Conservation (phyloP, 1,140 invertebrate species). For the Hermetia illucens region DNA sequence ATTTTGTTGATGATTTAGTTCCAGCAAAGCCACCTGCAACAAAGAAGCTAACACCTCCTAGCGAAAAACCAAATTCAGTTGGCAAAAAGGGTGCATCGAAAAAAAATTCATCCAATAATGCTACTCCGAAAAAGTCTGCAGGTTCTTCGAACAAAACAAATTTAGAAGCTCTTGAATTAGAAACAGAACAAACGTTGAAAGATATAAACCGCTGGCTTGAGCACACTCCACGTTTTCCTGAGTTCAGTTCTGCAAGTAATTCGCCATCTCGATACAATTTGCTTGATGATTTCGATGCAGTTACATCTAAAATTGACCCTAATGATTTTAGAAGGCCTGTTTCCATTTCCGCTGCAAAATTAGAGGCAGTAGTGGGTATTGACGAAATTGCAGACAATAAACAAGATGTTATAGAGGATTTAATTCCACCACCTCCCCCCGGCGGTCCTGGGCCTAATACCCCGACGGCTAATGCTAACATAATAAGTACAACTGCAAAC, state of each 20-base stretch:
- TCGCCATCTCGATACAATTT: conserved; percentile 44
- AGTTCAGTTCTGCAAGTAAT: conserved; percentile 56
- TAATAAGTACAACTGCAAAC: conserved; percentile 8
- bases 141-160: conserved; percentile 40
- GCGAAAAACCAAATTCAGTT: conserved; percentile 3
- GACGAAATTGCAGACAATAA: conserved; percentile 12
- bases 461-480: conserved; percentile 5
- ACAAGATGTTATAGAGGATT: conserved; percentile 13
- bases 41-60: conserved; percentile 11
- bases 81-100: conserved; percentile 20
- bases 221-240: conserved; percentile 58
- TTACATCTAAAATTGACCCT: conserved; percentile 19
- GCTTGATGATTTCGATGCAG: conserved; percentile 35
- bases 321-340: conserved; percentile 24
- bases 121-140: conserved; percentile 19
- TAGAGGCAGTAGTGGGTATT: conserved; percentile 20
- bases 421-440: conserved; percentile 9
- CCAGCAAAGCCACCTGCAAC: conserved; percentile 13
- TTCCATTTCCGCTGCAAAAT: conserved; percentile 18
- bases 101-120: conserved; percentile 42
- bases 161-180: conserved; percentile 59
- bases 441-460: conserved; percentile 7
- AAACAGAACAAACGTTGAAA: conserved; percentile 70
- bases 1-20: conserved; percentile 11
- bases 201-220: conserved; percentile 81